phyloP scores from a whole-genome alignment of 2,113 vertebrate species.

The Caranx melampygus region DNA sequence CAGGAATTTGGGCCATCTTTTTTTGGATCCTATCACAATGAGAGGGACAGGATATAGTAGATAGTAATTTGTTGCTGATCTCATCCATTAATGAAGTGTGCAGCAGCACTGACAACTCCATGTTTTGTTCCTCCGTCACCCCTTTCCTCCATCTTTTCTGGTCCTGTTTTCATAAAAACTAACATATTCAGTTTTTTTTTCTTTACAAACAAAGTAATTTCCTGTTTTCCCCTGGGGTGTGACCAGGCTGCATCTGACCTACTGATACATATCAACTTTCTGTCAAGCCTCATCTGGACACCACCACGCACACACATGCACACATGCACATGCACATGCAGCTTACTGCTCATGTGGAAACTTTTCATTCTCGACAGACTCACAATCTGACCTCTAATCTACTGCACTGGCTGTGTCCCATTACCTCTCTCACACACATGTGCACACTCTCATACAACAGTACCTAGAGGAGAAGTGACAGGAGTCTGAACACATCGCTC shows the following conservation, averaged over 20 bases:
- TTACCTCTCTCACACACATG: neutral
- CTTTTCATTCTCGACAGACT: slow-evolving; percentile 18
- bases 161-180: slow-evolving; percentile 47
- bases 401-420: neutral
- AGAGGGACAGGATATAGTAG: slow-evolving; percentile 12
- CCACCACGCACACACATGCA: neutral
- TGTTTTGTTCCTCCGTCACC: neutral
- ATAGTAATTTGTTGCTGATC: slow-evolving; percentile 15
- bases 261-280: slow-evolving; percentile 57
- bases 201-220: slow-evolving; percentile 65
- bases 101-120: neutral
- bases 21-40: slow-evolving; percentile 29
- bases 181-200: slow-evolving; percentile 17
- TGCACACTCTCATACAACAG: neutral
- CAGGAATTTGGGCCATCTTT: slow-evolving; percentile 62
- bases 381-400: slow-evolving; percentile 42
- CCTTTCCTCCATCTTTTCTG: neutral
- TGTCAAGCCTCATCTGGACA: slow-evolving; percentile 34
- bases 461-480: neutral
- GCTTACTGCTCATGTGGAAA: slow-evolving; percentile 29
- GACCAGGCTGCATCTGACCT: slow-evolving; percentile 44
- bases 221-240: slow-evolving; percentile 40
- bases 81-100: neutral
- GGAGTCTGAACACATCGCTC: neutral
- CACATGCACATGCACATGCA: neutral